These are phyloP conservation scores for Dufourea novaeangliae DNA, from an alignment of 1,140 invertebrate species.

Conservation along the genomic window DNA sequence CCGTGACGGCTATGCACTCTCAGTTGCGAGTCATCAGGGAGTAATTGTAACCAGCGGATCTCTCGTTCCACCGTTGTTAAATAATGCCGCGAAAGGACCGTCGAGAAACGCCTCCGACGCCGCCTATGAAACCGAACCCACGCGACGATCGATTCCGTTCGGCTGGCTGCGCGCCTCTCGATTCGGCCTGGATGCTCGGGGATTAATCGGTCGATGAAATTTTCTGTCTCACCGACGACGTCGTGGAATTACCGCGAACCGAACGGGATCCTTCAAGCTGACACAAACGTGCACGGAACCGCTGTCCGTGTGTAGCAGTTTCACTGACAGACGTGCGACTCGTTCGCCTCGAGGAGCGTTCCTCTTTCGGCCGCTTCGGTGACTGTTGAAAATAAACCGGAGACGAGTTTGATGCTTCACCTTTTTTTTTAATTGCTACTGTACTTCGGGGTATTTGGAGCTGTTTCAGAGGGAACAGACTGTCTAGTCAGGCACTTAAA, in stretches of 20 bases:
- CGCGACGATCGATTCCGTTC: constrained; percentile 27
- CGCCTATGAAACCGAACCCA: constrained; percentile 9
- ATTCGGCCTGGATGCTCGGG: neutral
- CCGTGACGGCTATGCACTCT: constrained; percentile 37
- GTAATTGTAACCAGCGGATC: constrained; percentile 34
- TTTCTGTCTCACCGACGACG: constrained; percentile 22
- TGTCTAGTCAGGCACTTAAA: too few relatives aligned
- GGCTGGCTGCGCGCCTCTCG: too few relatives aligned
- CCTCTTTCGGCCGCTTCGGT: neutral
- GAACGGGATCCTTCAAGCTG: neutral
- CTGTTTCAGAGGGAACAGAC: too few relatives aligned
- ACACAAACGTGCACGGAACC: neutral
- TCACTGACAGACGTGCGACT: neutral
- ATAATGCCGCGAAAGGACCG: constrained; percentile 24
- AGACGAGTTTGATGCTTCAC: too few relatives aligned
- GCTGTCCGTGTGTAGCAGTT: neutral
- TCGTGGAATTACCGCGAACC: constrained; percentile 22
- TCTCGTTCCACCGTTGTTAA: constrained; percentile 16
- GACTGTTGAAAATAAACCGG: too few relatives aligned
- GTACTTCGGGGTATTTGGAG: too few relatives aligned
- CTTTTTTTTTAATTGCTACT: too few relatives aligned
- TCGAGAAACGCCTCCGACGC: neutral
- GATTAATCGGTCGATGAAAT: constrained; percentile 55
- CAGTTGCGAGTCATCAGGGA: constrained; percentile 49
- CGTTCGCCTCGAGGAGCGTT: neutral